Conservation (phyloP, 2,113 vertebrate genomes). For the Rhinogobius similis region DNA sequence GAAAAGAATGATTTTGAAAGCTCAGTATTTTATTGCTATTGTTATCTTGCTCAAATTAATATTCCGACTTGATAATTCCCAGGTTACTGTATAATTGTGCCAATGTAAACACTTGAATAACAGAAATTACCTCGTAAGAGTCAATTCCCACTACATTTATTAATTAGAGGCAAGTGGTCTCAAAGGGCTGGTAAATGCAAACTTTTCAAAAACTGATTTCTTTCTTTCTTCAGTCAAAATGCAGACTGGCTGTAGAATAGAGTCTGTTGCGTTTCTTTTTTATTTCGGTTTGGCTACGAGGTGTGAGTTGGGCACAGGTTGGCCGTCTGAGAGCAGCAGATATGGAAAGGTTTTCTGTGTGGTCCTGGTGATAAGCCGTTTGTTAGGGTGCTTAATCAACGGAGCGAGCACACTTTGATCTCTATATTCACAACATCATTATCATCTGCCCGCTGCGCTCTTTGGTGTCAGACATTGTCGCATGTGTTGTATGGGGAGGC, state of each 20-base stretch:
- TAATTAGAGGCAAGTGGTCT: conserved; percentile 42
- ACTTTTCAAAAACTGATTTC: conserved; percentile 32
- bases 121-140: conserved; percentile 26
- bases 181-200: conserved; percentile 41
- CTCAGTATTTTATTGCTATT: conserved; percentile 7
- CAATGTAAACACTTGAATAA: conserved; percentile 25
- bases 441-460: conserved; percentile 56
- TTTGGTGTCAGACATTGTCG: conserved; percentile 48
- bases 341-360: conserved; percentile 66
- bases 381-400: conserved; percentile 66
- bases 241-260: conserved; percentile 29
- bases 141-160: conserved; percentile 40
- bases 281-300: conserved; percentile 57
- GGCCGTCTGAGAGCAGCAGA: conserved; percentile 73
- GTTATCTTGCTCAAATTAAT: conserved; percentile 11
- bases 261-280: conserved; percentile 45
- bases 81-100: conserved; percentile 6
- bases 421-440: conserved; percentile 71
- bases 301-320: conserved; percentile 52
- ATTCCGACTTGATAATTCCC: conserved; percentile 5
- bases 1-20: background rate
- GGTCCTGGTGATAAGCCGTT: conserved; percentile 73
- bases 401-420: conserved; percentile 64
- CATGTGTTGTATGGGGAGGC: conserved; percentile 41
- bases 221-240: conserved; percentile 59